Conservation (phyloP, 1,140 invertebrate species). For the Oryzaephilus surinamensis region DNA sequence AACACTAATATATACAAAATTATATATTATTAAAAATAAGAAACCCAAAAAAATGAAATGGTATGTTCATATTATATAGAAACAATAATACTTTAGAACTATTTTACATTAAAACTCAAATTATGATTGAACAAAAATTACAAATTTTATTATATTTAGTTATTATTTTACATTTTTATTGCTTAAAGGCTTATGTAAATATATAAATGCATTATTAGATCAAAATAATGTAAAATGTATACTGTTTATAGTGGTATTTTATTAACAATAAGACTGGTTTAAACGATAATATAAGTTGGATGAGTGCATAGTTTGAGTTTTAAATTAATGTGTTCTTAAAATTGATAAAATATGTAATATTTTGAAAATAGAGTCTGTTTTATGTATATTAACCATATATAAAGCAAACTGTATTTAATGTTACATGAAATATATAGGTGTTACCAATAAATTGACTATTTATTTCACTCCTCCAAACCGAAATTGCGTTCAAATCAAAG, state of each 20-base stretch:
- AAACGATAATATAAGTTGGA: constrained; percentile 7
- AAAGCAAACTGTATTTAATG: constrained; percentile 17
- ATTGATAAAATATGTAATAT: constrained; percentile 11
- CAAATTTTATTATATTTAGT: constrained; percentile 6
- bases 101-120: constrained; percentile 14
- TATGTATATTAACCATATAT: constrained; percentile 11
- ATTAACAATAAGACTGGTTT: constrained; percentile 17
- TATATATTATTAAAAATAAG: neutral
- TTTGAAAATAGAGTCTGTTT: constrained; percentile 12
- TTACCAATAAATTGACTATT: constrained; percentile 9
- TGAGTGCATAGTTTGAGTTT: constrained; percentile 8
- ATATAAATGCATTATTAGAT: constrained; percentile 7
- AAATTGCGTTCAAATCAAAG: too few relatives aligned
- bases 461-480: neutral
- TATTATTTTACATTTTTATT: neutral
- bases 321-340: constrained; percentile 6
- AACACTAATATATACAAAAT: constrained; percentile 9
- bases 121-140: constrained; percentile 1
- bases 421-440: constrained; percentile 25
- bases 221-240: constrained; percentile 1
- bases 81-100: constrained; percentile 10
- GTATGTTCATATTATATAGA: constrained; percentile 17
- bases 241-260: neutral
- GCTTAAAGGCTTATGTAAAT: constrained; percentile 16
- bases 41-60: constrained; percentile 7